These are phyloP conservation scores for Microtus ochrogaster DNA, from an alignment of 2,113 vertebrate genomes.

Conservation along the genomic window DNA sequence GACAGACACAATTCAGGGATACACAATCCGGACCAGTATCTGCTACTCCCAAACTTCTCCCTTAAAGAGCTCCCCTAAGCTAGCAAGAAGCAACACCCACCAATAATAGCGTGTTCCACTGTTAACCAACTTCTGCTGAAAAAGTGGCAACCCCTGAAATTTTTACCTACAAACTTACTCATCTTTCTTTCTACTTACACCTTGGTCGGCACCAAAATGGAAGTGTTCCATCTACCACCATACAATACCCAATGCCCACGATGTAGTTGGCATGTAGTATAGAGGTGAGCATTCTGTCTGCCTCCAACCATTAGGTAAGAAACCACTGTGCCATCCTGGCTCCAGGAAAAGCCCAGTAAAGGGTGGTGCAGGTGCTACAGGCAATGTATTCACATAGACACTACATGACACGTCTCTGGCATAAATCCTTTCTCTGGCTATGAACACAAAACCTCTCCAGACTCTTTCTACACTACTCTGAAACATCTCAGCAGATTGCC, in stretches of 20 bases:
- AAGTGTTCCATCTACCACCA: neutral
- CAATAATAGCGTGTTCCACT: too few relatives aligned
- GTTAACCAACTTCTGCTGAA: neutral
- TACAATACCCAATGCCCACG: neutral
- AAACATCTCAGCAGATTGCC: slow-evolving; percentile 69
- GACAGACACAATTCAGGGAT: neutral
- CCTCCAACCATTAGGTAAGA: neutral
- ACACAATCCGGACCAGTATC: slow-evolving; percentile 31
- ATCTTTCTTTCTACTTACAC: neutral
- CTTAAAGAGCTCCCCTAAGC: neutral
- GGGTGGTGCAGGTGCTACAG: neutral
- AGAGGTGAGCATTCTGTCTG: neutral
- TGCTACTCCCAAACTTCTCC: slow-evolving; percentile 35
- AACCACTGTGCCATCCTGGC: neutral
- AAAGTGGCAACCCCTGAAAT: neutral
- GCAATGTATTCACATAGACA: slow-evolving; percentile 16
- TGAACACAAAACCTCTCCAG: slow-evolving; percentile 59
- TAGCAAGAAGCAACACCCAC: neutral
- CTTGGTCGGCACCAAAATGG: neutral
- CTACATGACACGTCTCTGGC: neutral
- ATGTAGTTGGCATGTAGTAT: neutral
- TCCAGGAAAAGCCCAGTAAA: neutral
- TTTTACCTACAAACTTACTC: slow-evolving; percentile 37
- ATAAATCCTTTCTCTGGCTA: slow-evolving; percentile 44
- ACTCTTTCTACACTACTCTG: slow-evolving; percentile 19